Evolutionary conservation across 2,888 invertebrate species (phyloP).

Genomic region (Hydrotaea diabolus): DNA sequence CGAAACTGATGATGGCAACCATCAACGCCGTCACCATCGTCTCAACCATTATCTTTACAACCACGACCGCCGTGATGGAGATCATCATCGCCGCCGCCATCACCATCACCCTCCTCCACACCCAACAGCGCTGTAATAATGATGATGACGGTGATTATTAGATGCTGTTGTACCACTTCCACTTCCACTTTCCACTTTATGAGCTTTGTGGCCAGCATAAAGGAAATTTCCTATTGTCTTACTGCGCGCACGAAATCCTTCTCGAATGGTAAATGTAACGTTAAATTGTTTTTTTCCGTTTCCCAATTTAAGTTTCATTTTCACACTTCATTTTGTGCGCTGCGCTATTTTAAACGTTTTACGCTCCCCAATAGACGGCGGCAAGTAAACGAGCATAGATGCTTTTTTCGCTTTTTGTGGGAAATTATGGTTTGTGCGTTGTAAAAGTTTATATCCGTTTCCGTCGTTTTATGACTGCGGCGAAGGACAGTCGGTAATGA

Average conservation of each 20-base stretch:
- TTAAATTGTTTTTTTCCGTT: constrained; percentile 62
- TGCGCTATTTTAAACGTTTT: constrained; percentile 52
- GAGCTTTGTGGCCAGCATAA: constrained; percentile 45
- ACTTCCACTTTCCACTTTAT: constrained; percentile 37
- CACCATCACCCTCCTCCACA: constrained; percentile 4
- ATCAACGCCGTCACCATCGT: constrained; percentile 48
- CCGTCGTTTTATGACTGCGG: neutral
- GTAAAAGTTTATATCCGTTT: constrained; percentile 32
- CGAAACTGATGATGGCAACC: constrained; percentile 56
- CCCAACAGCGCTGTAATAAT: constrained; percentile 25
- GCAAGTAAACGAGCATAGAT: neutral
- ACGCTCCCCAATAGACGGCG: neutral
- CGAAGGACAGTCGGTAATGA: neutral
- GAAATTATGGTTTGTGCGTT: neutral
- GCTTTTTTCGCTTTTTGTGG: too few species aligned
- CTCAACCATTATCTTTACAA: constrained; percentile 36
- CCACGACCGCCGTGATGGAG: neutral
- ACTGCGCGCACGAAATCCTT: constrained; percentile 52
- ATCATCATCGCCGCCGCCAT: constrained; percentile 22
- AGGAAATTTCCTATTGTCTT: constrained; percentile 63
- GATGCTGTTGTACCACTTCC: constrained; percentile 34
- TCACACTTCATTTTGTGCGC: constrained; percentile 64
- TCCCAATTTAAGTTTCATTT: constrained; percentile 55
- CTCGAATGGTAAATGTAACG: constrained; percentile 64
- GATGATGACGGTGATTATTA: constrained; percentile 49